Conservation (phyloP, 2,797 vertebrate species). For the Mergus octosetaceus region DNA sequence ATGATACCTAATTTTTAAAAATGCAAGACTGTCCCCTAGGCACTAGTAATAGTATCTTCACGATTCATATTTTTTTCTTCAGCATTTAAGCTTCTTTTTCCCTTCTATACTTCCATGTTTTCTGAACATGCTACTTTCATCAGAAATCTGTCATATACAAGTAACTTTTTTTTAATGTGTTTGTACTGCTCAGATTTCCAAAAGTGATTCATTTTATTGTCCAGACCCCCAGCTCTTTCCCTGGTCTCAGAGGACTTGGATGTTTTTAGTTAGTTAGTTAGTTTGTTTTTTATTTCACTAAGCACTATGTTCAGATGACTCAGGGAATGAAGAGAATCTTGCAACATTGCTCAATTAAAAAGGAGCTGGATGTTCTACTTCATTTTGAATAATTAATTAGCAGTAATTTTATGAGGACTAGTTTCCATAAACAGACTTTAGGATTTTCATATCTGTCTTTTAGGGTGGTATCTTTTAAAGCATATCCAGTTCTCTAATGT, state of each 20-base stretch:
- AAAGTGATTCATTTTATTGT: neutral
- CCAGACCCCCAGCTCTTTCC: neutral
- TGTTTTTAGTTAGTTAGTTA: neutral
- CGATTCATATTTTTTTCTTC: constrained; percentile 4
- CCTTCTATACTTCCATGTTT: neutral
- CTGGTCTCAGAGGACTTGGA: neutral
- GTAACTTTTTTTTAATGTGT: neutral
- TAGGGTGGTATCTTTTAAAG: neutral
- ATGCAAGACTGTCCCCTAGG: constrained; percentile 30
- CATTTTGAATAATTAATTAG: neutral
- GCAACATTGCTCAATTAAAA: neutral
- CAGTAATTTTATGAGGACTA: neutral
- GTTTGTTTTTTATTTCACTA: neutral
- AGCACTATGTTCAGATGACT: neutral
- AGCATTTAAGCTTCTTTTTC: constrained; percentile 7
- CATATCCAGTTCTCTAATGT: neutral
- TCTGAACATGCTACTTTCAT: neutral
- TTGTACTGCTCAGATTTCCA: neutral
- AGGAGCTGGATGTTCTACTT: neutral
- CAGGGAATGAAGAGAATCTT: neutral
- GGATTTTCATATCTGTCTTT: neutral
- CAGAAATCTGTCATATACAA: neutral
- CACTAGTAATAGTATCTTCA: constrained; percentile 32
- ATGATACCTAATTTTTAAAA: constrained; percentile 44
- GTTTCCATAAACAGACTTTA: neutral